phyloP scores from a whole-genome alignment of 2,113 vertebrate genomes.

The Paradisaea rubra region DNA sequence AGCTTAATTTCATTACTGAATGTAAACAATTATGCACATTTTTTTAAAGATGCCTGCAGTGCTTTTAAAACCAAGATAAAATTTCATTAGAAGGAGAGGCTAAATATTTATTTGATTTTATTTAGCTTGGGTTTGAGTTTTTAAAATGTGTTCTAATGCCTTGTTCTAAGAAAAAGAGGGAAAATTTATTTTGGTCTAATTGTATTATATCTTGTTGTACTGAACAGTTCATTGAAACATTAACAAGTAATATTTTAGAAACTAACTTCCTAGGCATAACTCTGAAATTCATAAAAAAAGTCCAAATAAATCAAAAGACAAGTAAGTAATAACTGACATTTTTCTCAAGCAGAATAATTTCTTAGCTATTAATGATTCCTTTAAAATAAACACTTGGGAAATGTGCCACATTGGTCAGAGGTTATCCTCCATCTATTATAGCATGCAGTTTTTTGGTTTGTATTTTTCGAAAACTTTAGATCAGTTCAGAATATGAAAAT shows the following conservation, averaged over 20 bases:
- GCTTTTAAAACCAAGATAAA: background rate
- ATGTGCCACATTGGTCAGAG: background rate
- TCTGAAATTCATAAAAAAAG: background rate
- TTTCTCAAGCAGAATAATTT: background rate
- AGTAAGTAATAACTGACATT: background rate
- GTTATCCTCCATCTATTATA: background rate
- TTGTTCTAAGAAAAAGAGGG: background rate
- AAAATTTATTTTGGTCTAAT: background rate
- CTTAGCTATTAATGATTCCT: background rate
- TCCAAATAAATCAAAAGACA: background rate
- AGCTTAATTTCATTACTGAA: background rate
- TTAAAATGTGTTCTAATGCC: background rate
- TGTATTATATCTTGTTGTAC: background rate
- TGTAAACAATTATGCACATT: background rate
- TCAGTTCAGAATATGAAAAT: background rate
- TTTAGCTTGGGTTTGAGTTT: background rate
- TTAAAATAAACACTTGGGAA: background rate
- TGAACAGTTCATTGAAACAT: background rate
- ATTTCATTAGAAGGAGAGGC: background rate
- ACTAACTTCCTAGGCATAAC: background rate
- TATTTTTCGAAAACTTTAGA: background rate
- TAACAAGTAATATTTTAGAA: background rate
- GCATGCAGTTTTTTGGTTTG: fast-evolving
- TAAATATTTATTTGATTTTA: background rate
- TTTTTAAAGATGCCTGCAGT: background rate